phyloP scores from a whole-genome alignment of 2,113 vertebrate species.

The Oreocharis arfaki region DNA sequence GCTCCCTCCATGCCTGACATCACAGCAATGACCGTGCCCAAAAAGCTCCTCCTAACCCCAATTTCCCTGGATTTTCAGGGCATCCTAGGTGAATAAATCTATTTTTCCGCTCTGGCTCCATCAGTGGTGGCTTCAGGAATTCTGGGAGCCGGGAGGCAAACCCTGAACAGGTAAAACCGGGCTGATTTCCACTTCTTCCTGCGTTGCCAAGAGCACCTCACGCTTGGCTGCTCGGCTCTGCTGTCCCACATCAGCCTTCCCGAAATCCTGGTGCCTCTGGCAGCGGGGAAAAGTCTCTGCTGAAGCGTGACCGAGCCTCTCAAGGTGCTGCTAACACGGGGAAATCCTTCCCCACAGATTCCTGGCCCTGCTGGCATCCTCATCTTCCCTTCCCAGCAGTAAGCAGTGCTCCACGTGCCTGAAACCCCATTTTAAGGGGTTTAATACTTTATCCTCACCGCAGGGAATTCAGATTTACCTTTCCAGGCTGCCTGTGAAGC shows the following conservation, averaged over 20 bases:
- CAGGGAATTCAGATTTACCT: background rate
- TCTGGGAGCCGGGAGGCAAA: background rate
- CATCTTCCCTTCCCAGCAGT: background rate
- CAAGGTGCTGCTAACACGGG: fast-evolving
- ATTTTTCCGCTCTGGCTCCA: background rate
- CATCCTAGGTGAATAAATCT: fast-evolving
- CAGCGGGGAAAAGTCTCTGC: fast-evolving
- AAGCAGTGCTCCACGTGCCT: background rate
- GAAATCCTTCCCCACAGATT: background rate
- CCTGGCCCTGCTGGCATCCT: background rate
- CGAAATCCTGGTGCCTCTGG: fast-evolving
- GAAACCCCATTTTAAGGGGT: fast-evolving
- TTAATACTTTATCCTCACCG: background rate
- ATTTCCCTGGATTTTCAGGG: background rate
- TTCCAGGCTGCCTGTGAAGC: background rate
- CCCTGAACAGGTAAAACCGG: fast-evolving
- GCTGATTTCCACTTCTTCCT: background rate
- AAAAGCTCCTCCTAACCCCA: background rate
- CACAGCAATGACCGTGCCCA: fast-evolving
- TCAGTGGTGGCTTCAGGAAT: background rate
- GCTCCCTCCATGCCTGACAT: background rate
- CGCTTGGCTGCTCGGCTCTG: background rate
- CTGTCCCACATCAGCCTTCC: background rate
- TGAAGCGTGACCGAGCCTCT: background rate
- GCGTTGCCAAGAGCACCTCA: fast-evolving